These are phyloP conservation scores for Panzeria rudis DNA, from an alignment of 2,888 invertebrate species.

Conservation along the genomic window DNA sequence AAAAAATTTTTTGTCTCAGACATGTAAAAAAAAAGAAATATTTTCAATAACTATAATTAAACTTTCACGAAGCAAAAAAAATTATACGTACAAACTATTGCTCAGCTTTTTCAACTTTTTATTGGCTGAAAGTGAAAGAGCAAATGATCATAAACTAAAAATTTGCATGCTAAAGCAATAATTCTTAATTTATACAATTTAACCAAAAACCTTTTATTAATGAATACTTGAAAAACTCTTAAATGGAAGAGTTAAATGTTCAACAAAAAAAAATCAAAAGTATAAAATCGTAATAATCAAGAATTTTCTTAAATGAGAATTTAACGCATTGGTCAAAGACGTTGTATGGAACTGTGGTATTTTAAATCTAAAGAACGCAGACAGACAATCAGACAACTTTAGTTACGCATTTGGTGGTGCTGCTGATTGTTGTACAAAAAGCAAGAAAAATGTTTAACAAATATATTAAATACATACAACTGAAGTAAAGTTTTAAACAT, in stretches of 20 bases:
- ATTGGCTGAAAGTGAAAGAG: conserved; percentile 38
- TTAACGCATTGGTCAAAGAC: conserved; percentile 39
- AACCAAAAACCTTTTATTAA: conserved; percentile 68
- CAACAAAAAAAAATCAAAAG: conserved; percentile 21
- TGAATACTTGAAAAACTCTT: conserved; percentile 41
- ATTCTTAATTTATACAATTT: conserved; percentile 81
- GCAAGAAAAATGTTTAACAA: not conserved
- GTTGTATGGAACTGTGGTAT: conserved; percentile 6
- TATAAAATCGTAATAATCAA: conserved; percentile 41
- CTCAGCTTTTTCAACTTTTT: conserved; percentile 37
- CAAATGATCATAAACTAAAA: conserved; percentile 68
- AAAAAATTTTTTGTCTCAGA: not conserved
- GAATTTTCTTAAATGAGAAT: conserved; percentile 39
- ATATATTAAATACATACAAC: not conserved
- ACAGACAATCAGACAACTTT: conserved; percentile 39
- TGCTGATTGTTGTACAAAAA: conserved; percentile 27
- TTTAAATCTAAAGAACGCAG: not conserved
- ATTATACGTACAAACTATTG: conserved; percentile 1
- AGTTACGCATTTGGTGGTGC: conserved; percentile 62
- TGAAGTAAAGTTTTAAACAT: not conserved
- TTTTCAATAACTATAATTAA: conserved; percentile 66
- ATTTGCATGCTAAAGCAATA: conserved; percentile 82
- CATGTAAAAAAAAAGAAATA: conserved; percentile 4
- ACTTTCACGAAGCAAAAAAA: conserved; percentile 31
- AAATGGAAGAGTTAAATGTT: conserved; percentile 13